phyloP scores from a whole-genome alignment of 2,113 vertebrate genomes.

The Dipodomys spectabilis region DNA sequence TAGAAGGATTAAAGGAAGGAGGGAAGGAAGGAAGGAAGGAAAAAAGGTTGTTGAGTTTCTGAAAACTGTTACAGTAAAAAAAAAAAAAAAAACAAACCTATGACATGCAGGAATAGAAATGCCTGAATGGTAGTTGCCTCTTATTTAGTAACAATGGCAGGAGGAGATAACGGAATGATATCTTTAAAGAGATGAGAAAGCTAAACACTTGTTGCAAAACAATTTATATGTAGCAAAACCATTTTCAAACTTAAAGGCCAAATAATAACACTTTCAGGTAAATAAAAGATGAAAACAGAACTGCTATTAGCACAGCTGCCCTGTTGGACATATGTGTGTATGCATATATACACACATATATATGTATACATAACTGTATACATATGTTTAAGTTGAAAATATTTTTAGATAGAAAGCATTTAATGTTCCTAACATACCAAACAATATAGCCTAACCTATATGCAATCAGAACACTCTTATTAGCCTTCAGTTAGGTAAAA shows the following conservation, averaged over 20 bases:
- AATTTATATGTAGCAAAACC: not conserved
- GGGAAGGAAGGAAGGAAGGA: too few relatives aligned
- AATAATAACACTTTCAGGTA: conserved; percentile 23
- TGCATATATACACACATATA: too few relatives aligned
- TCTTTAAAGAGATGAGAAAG: not conserved
- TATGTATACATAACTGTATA: too few relatives aligned
- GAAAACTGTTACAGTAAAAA: not conserved
- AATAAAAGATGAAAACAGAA: conserved; percentile 16
- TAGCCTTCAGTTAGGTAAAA: not conserved
- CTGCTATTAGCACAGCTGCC: not conserved
- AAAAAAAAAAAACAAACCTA: not conserved
- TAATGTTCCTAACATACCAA: not conserved
- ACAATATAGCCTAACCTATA: not conserved
- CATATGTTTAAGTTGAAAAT: not conserved
- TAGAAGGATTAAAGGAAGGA: too few relatives aligned
- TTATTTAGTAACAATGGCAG: not conserved
- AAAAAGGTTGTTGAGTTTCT: not conserved
- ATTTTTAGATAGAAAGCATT: not conserved
- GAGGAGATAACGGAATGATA: not conserved
- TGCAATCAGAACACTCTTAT: not conserved
- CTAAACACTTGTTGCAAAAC: not conserved
- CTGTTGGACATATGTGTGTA: not conserved
- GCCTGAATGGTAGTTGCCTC: not conserved
- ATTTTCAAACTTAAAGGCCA: not conserved
- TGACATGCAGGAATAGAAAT: not conserved